Evolutionary conservation across 1,140 invertebrate genomes (phyloP).

Genomic region (Cyrtorhinus lividipennis): DNA sequence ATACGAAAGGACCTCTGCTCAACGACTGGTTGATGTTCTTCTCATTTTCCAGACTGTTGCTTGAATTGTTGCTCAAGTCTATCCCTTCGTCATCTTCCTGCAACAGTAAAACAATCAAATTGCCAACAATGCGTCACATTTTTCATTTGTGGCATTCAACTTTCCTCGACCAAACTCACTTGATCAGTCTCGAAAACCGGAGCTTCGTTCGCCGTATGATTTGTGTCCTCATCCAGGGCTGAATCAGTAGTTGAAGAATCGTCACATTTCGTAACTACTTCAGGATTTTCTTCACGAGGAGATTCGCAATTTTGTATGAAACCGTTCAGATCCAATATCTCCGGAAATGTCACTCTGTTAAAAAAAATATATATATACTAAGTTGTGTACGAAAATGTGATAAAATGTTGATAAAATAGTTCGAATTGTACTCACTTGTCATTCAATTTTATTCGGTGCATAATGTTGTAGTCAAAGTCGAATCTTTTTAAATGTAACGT

Average conservation of each 20-base stretch:
- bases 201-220: conserved; percentile 27
- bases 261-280: conserved; percentile 31
- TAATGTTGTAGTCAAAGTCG: conserved; percentile 77
- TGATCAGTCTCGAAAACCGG: conserved; percentile 17
- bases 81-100: conserved; percentile 41
- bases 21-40: conserved; percentile 31
- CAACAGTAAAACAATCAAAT: conserved; percentile 4
- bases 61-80: conserved; percentile 37
- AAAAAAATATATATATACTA: no score
- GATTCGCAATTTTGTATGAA: conserved; percentile 40
- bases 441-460: conserved; percentile 80
- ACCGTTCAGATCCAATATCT: conserved; percentile 63
- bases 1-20: conserved; percentile 54
- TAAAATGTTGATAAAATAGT: no score
- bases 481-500: conserved; percentile 81
- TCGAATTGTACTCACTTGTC: conserved; percentile 54
- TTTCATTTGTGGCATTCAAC: neutral
- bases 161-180: no score
- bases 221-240: conserved; percentile 47
- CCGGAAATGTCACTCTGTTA: conserved; percentile 70
- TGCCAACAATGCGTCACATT: neutral
- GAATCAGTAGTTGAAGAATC: conserved; percentile 44
- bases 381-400: conserved; percentile 18
- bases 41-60: conserved; percentile 33
- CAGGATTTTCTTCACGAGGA: neutral